Evolutionary conservation across 2,888 invertebrate species (phyloP).

Genomic region (Vanessa cardui): DNA sequence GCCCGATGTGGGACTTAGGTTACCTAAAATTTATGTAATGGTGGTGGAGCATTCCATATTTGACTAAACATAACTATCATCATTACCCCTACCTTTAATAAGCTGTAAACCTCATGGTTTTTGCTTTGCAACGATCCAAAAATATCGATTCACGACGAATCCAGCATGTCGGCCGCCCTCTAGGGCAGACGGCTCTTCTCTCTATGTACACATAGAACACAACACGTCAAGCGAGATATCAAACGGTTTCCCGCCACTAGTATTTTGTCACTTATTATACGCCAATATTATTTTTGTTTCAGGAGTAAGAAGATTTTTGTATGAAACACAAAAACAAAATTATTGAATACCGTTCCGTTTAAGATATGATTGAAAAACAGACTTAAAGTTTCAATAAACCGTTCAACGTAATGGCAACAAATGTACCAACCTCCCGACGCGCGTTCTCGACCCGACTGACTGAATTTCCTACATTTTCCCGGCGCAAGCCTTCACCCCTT

Average conservation of each 20-base stretch:
- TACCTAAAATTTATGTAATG: slow-evolving; percentile 20
- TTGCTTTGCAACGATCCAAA: slow-evolving; percentile 77
- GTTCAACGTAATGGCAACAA: slow-evolving; percentile 53
- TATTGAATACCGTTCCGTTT: slow-evolving; percentile 47
- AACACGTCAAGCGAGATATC: slow-evolving; percentile 81
- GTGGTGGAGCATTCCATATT: slow-evolving; percentile 20
- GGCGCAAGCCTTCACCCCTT: slow-evolving; percentile 81
- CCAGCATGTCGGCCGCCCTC: slow-evolving; percentile 82
- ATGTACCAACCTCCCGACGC: slow-evolving; percentile 63
- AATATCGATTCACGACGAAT: slow-evolving; percentile 82
- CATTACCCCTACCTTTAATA: slow-evolving; percentile 77
- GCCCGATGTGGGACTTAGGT: slow-evolving; percentile 56
- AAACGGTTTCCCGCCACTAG: slow-evolving; percentile 82
- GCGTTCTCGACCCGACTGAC: slow-evolving; percentile 77
- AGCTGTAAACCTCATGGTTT: slow-evolving; percentile 77
- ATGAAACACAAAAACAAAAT: slow-evolving; percentile 42
- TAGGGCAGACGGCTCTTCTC: slow-evolving; percentile 78
- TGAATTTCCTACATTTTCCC: slow-evolving; percentile 78
- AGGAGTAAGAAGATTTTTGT: slow-evolving; percentile 11
- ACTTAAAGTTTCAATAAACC: slow-evolving; percentile 72
- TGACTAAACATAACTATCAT: slow-evolving; percentile 50
- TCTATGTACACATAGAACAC: slow-evolving; percentile 80
- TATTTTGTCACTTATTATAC: slow-evolving; percentile 64
- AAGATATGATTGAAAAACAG: slow-evolving; percentile 65
- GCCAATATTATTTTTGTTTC: slow-evolving; percentile 37